Base-by-base conservation (phyloP, 2,888 invertebrate genomes). In the Eueremaeus valkanovi region DNA sequence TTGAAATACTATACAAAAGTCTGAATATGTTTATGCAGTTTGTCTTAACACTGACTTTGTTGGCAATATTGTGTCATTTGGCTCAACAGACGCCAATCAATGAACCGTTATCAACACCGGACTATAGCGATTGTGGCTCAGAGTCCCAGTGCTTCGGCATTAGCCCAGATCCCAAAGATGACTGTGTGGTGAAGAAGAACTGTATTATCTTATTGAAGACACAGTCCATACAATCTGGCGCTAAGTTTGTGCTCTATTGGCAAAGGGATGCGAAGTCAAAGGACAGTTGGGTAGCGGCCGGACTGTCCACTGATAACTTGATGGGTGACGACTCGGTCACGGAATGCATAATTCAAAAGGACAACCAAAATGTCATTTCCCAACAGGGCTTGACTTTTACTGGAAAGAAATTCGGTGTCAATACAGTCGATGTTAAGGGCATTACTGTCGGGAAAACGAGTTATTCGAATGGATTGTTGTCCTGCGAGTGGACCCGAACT, bases 301-400 rank as follows among this genome's bases (percentile, higher is more conserved):
- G 24, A 2, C 21, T 55, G 13, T 55, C 55, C 6, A 13, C 3
- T 27, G 55, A 55, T 18, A 3, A 55, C 1, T 21, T 21, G 13
- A 55, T 55, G 55, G 55, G 55, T 18, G 24, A 55, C 55, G 55
- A 55, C 24, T 55, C 55, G 55, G 55, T 55, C 55, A 55, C 55
- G 13, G 55, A 21, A 24, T 55, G 8, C 13, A 55, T 21, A 9
- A 3, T 55, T 3, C 13, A 24, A 3, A 55, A 55, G 24, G 29
- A 18, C 13, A 18, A 55, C 13, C 1, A 11, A 6, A 11, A 6
- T 3, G 18, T 24, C 13, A 24, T 8, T 21, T 24, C 8, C 1
- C 8, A 9, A 31, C 29, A 31, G 8, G 61, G 61, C 1, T n/a
- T 61, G 31, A 61, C 61, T 18, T 31, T 11, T 61, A 27, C 8